Base-by-base conservation (phyloP, 2,888 invertebrate species). In the Amiota mariae region DNA sequence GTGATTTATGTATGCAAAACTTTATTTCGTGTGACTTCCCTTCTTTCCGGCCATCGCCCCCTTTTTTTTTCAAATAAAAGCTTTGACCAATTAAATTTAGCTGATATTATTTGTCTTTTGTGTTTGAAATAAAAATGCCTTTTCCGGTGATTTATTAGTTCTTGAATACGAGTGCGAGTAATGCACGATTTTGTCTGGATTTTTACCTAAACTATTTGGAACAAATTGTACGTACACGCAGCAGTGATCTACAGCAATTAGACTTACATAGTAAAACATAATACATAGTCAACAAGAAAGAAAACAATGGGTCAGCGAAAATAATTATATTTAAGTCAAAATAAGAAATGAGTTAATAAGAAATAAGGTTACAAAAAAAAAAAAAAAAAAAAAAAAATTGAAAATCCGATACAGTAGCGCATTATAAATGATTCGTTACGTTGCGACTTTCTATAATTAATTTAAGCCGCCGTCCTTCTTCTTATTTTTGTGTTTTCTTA, bases 141-240 rank as follows among this genome's bases (percentile, higher is more conserved):
- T 85, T 83, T 79, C 63, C 76, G 75, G 79, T 85, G 83, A 84
- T 84, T 84, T 84, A 84, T 85, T 81, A 80, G 77, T 71, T 13
- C 77, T 80, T 77, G 67, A 75, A 75, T 79, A 24, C 59, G 54
- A 13, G 4, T 8, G 10, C n/a, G 20, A n/a, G 8, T 36, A 59
- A 20, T 54, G 51, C 67, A 68, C 67, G 67, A 18, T 51, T 68
- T 64, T 66, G 47, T 24, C 49, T 15, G 47, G 20, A 49, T 51
- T 68, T 63, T 68, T 63, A 46, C 12, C 46, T 36, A 80, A 79
- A 78, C 79, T 76, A 85, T 84, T 83, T 83, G 80, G 85, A 82
- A 83, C 78, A 78, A 76, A 75, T 77, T 63, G 70, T 70, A 76
- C 73, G 36, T 36, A 36, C 24, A 66, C 73, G 66, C 64, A 72